phyloP scores from a whole-genome alignment of 92 coral and sea anemone genomes.

The Palythoa grandis region DNA sequence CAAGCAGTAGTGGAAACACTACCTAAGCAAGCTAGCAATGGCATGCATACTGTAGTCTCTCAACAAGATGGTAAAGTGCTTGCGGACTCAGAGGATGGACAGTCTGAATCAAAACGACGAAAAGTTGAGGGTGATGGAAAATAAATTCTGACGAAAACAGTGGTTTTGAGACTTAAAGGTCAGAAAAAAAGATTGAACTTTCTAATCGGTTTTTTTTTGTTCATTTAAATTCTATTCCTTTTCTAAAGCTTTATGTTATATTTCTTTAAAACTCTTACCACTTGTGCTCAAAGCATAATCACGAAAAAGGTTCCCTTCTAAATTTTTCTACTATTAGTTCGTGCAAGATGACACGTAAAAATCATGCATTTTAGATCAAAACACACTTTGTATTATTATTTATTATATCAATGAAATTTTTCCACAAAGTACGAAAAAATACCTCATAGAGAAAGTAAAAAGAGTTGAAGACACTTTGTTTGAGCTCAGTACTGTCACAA shows the following conservation, averaged over 20 bases:
- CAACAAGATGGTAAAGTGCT: conserved; percentile 52
- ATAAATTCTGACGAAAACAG: background rate
- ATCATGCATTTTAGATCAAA: background rate
- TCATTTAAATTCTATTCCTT: background rate
- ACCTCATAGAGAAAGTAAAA: too few relatives aligned
- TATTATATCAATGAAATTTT: background rate
- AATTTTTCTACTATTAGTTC: conserved; percentile 9
- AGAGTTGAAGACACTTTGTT: too few relatives aligned
- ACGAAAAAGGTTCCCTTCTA: background rate
- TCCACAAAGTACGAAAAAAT: background rate
- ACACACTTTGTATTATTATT: background rate
- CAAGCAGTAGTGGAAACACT: conserved; percentile 19
- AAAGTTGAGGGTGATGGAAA: conserved; percentile 58
- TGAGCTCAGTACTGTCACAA: too few relatives aligned
- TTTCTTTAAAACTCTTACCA: background rate
- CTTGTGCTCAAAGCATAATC: background rate
- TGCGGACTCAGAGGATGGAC: conserved; percentile 59
- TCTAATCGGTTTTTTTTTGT: background rate
- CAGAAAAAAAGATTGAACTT: background rate
- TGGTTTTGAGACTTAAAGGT: background rate
- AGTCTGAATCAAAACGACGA: conserved; percentile 73
- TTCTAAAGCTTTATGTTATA: background rate
- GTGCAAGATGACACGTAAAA: background rate
- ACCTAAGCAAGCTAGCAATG: conserved; percentile 41
- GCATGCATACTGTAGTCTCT: conserved; percentile 26